Percentiles rank a stretch among this genome's conserved stretches.
These are phyloP conservation scores for Drosophila kanekoi DNA, from an alignment of 2,888 invertebrate genomes.

Conservation along the genomic window DNA sequence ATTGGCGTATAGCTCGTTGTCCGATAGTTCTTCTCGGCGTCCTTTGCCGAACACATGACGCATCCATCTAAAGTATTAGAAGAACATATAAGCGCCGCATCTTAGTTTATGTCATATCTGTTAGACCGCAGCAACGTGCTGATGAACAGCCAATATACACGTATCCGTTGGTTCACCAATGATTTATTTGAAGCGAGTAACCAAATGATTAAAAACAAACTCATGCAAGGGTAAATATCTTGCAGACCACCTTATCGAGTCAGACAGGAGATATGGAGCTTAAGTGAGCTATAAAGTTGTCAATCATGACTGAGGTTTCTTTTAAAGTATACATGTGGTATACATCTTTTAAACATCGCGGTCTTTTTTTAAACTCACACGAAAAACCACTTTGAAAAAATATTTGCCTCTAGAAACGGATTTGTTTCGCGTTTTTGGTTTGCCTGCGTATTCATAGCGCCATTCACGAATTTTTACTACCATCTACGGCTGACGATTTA, in stretches of 20 bases:
- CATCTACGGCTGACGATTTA: constrained; percentile 21
- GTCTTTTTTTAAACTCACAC: constrained; percentile 86
- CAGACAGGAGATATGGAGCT: constrained; percentile 9
- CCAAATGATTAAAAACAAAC: background rate
- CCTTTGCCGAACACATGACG: constrained; percentile 78
- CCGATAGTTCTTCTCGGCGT: constrained; percentile 62
- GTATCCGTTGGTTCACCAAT: background rate
- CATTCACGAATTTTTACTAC: constrained; percentile 24
- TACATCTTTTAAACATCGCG: background rate
- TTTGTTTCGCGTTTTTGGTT: constrained; percentile 85
- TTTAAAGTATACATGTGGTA: background rate
- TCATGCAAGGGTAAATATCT: background rate
- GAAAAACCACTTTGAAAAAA: constrained; percentile 88
- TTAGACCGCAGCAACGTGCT: constrained; percentile 23
- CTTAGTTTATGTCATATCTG: background rate
- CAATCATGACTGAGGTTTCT: constrained; percentile 1
- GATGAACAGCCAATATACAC: background rate
- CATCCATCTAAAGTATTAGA: constrained; percentile 73
- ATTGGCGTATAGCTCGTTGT: constrained; percentile 76
- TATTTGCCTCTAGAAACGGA: constrained; percentile 88
- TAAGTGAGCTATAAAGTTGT: constrained; percentile 22
- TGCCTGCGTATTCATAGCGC: constrained; percentile 65
- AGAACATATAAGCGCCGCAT: background rate
- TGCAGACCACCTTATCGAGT: constrained; percentile 23
- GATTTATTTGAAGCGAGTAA: background rate